phyloP scores from a whole-genome alignment of 2,113 vertebrate genomes.

The Caretta caretta region DNA sequence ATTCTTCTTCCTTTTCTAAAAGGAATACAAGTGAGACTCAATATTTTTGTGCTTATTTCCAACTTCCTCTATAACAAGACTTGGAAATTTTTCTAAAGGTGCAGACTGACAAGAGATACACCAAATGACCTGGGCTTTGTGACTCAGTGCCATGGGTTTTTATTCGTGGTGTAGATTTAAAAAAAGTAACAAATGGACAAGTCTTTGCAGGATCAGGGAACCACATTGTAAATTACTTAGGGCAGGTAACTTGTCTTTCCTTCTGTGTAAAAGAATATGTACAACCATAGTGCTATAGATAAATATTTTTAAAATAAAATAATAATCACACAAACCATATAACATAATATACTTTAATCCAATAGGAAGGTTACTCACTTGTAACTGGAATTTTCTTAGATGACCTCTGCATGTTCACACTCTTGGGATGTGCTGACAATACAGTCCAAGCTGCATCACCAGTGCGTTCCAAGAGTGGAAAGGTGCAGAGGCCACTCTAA shows the following conservation, averaged over 20 bases:
- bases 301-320: neutral
- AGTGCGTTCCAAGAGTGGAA: constrained; percentile 19
- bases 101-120: neutral
- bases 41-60: neutral
- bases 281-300: constrained; percentile 2
- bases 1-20: constrained; percentile 88
- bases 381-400: constrained; percentile 74
- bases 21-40: constrained; percentile 32
- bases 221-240: neutral
- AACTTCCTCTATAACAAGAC: neutral
- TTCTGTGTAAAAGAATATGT: constrained; percentile 31
- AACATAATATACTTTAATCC: constrained; percentile 61
- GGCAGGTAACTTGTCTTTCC: constrained; percentile 18
- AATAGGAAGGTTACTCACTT: constrained; percentile 68
- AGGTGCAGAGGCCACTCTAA: constrained; percentile 76
- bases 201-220: constrained; percentile 17
- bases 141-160: neutral
- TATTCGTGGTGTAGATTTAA: neutral
- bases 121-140: neutral
- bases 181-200: neutral
- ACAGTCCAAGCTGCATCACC: constrained; percentile 70
- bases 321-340: constrained; percentile 54
- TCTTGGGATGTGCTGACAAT: constrained; percentile 73
- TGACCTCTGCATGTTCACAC: constrained; percentile 75
- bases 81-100: constrained; percentile 1